Percentiles rank a stretch among this genome's conserved stretches.
These are phyloP conservation scores for Cryptosula pallasiana DNA, from an alignment of 2,888 invertebrate species.

Conservation along the genomic window DNA sequence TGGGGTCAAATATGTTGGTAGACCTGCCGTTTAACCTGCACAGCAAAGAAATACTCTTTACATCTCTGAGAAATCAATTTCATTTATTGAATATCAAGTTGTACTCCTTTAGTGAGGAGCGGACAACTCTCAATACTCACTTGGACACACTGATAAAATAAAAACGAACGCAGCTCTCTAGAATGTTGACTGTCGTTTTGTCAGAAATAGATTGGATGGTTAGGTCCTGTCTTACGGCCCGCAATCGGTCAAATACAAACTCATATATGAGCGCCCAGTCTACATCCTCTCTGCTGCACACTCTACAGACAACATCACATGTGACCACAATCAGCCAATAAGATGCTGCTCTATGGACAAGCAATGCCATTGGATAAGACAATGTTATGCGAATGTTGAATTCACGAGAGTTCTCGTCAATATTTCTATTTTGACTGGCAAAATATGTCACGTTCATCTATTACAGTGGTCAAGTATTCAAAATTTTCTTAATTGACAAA, in stretches of 20 bases:
- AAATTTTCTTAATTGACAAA: too few species aligned
- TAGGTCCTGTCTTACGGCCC: conserved; percentile 73
- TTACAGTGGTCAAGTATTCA: too few species aligned
- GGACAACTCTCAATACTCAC: background rate
- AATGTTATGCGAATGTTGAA: too few species aligned
- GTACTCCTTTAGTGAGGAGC: background rate
- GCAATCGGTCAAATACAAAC: conserved; percentile 70
- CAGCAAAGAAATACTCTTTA: background rate
- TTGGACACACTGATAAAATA: conserved; percentile 55
- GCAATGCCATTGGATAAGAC: too few species aligned
- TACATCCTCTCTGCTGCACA: conserved; percentile 44
- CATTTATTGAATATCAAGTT: background rate
- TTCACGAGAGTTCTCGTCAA: too few species aligned
- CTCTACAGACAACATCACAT: too few species aligned
- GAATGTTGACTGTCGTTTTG: conserved; percentile 58
- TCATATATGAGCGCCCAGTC: conserved; percentile 63
- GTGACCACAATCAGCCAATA: too few species aligned
- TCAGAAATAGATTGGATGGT: conserved; percentile 66
- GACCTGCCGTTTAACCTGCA: conserved; percentile 62
- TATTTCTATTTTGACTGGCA: too few species aligned
- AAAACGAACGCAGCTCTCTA: conserved; percentile 73
- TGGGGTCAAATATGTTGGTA: conserved; percentile 62
- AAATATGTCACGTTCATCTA: too few species aligned
- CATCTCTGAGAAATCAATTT: too few species aligned
- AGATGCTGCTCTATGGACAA: too few species aligned